A percentile compares a stretch with the other conserved stretches of the same genome.
Evolutionary conservation across 2,113 vertebrate species (phyloP).

Genomic region (Daphoenositta chrysoptera): DNA sequence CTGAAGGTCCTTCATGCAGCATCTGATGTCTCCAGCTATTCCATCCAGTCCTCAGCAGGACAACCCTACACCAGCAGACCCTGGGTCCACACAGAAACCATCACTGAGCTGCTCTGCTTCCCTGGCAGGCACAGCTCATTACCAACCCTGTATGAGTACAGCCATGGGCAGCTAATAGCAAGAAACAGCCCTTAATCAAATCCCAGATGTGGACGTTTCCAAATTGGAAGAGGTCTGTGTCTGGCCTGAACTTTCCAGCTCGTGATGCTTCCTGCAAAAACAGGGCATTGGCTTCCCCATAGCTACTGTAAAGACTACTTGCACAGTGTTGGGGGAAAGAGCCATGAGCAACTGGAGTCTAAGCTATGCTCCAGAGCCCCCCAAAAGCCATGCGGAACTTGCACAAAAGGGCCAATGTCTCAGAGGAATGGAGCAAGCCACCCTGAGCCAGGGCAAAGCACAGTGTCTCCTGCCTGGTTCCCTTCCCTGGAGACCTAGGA

Average conservation of each 20-base stretch:
- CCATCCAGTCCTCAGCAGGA: neutral
- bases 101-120: neutral
- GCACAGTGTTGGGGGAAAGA: accelerated
- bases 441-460: neutral
- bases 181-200: neutral
- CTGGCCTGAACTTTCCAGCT: neutral
- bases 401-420: neutral
- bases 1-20: neutral
- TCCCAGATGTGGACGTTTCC: neutral
- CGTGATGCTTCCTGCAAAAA: neutral
- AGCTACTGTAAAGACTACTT: neutral
- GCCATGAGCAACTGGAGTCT: neutral
- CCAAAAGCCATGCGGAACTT: neutral
- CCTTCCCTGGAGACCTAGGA: neutral
- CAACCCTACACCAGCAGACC: neutral
- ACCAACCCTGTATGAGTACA: neutral
- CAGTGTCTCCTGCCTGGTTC: neutral
- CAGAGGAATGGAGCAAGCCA: neutral
- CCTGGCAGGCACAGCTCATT: neutral
- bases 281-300: neutral
- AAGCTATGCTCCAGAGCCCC: neutral
- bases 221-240: neutral
- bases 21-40: neutral
- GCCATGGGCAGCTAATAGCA: neutral
- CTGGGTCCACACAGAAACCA: neutral